Base-by-base conservation (phyloP, 1,140 invertebrate species). In the Caligus rogercresseyi region DNA sequence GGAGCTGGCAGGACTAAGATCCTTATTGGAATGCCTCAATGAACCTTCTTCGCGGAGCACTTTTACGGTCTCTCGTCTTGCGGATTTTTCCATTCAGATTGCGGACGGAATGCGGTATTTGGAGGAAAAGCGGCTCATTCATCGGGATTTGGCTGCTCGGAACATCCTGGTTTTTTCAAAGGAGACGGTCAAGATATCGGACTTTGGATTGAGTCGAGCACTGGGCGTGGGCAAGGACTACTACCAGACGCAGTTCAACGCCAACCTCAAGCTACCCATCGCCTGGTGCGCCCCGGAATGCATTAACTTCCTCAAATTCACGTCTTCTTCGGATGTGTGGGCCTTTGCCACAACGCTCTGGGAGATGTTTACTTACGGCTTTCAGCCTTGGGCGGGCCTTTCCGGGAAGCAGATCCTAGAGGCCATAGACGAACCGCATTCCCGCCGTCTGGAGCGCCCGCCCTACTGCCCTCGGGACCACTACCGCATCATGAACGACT, bases 281-380 rank as follows among this genome's bases (percentile, higher is more conserved):
- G 67, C 26, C 65, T 85, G 83, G 83, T 95, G 92, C 79, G 93
- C 94, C 0, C 94, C 94, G 0, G 95, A 98, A 75, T 93, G 89
- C 72, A 96, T 98, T 65, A 90, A 91, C 66, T 97, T 89, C 72
- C 76, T 97, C 54, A 81, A 87, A 64, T 98, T 98, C 70, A 98
- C 93, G 3, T 89, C 89, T 14, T 83, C 91, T 0, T 93, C 87
- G 67, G 95, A 98, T 73, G 89, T 96, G 0, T 98, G 94, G 94
- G 89, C 92, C 0, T 98, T 86, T 74, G 94, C 86, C 11, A 92
- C 98, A 0, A 94, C 91, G n/a, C 73, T 98, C 0, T 98, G 94
- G 93, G 95, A 98, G 74, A 93, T 98, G 87, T 97, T 97, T 71
- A 90, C 89, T 13, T 96, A 95, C 70, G 94, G 94, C 11, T 91